Evolutionary conservation across 1,140 invertebrate species (phyloP).

Genomic region (Sitophilus oryzae): DNA sequence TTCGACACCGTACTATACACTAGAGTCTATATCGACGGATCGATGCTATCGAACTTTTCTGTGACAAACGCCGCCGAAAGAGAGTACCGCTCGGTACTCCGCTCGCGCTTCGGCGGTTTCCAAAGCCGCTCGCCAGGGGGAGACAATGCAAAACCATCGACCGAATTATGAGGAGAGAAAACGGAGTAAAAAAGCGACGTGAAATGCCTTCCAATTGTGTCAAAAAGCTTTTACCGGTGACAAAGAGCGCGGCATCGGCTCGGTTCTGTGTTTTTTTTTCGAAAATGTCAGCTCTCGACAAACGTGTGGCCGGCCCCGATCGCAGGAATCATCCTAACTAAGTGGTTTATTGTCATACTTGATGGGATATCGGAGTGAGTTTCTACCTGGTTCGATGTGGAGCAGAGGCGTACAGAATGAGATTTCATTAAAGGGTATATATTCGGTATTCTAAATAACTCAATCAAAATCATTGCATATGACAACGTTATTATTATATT

Average conservation of each 20-base stretch:
- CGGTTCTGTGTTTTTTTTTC: slow-evolving; percentile 27
- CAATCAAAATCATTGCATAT: no score
- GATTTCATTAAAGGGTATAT: no score
- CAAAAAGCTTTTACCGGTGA: slow-evolving; percentile 44
- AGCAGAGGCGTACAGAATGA: slow-evolving; percentile 13
- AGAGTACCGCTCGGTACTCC: background rate
- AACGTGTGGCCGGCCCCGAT: slow-evolving; percentile 40
- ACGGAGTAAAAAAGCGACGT: background rate
- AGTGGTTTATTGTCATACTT: slow-evolving; percentile 44
- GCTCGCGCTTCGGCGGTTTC: no score
- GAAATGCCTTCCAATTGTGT: slow-evolving; percentile 40
- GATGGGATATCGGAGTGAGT: slow-evolving; percentile 28
- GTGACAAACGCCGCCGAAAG: background rate
- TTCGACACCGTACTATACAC: background rate
- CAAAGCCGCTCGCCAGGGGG: background rate
- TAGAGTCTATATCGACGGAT: background rate
- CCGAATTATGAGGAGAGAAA: background rate
- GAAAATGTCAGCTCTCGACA: slow-evolving; percentile 37
- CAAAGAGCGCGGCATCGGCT: slow-evolving; percentile 38
- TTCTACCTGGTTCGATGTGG: slow-evolving; percentile 30
- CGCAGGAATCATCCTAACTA: slow-evolving; percentile 42
- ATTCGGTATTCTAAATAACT: no score
- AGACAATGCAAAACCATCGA: background rate
- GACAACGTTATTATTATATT: no score
- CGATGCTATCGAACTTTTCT: background rate